Percentiles rank a stretch among this genome's conserved stretches.
Conservation (phyloP, 2,113 vertebrate species). For the Desmodus rotundus region DNA sequence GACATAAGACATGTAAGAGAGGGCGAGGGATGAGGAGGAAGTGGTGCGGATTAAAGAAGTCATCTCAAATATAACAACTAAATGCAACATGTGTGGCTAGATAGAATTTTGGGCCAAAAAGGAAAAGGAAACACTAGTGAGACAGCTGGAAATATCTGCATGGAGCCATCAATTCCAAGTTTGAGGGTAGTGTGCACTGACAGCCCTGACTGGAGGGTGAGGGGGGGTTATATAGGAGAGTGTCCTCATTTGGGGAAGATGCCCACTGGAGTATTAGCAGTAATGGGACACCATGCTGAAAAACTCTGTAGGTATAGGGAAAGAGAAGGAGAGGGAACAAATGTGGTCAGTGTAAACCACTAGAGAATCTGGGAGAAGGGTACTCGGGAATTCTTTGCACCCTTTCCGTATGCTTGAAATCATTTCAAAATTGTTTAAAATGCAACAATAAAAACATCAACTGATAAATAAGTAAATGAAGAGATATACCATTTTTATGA, state of each 20-base stretch:
- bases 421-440: conserved; percentile 1
- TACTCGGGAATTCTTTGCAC: background rate
- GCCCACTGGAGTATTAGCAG: background rate
- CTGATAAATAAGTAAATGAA: background rate
- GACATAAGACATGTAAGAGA: background rate
- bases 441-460: background rate
- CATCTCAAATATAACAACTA: background rate
- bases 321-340: background rate
- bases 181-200: background rate
- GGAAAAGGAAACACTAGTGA: background rate
- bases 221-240: background rate
- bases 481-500: background rate
- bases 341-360: background rate
- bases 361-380: background rate
- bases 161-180: background rate
- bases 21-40: background rate
- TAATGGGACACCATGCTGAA: background rate
- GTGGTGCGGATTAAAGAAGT: background rate
- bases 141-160: background rate
- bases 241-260: background rate
- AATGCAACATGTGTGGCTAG: background rate
- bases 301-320: background rate
- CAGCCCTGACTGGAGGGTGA: background rate
- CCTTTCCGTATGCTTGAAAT: background rate
- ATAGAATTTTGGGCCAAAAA: background rate